Evolutionary conservation across 2,113 vertebrate genomes (phyloP).

Genomic region (Dinomys branickii): DNA sequence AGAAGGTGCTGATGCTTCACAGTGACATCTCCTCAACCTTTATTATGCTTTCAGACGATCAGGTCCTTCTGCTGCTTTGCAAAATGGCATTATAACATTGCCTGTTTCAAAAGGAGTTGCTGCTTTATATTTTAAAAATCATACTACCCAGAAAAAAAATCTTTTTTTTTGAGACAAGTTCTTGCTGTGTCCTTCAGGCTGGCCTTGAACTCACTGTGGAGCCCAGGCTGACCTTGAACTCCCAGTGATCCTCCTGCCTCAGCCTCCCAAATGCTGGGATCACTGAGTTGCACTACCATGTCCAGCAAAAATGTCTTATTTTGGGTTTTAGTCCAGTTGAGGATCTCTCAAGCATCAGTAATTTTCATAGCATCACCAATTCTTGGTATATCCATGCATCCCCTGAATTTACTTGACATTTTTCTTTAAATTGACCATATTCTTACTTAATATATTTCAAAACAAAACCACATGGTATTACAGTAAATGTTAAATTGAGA

Average conservation of each 20-base stretch:
- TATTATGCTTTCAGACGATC: fast-evolving
- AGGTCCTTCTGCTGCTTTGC: background rate
- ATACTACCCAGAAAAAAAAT: background rate
- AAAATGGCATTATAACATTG: background rate
- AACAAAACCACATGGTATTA: background rate
- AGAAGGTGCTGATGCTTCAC: background rate
- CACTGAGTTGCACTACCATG: background rate
- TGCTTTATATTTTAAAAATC: background rate
- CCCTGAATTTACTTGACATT: background rate
- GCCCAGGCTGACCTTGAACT: background rate
- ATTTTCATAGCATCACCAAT: background rate
- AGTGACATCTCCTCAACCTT: background rate
- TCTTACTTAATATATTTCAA: background rate
- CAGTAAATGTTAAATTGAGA: background rate
- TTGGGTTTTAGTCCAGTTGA: background rate
- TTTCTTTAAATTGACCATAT: background rate
- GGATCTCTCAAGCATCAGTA: background rate
- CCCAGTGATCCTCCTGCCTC: background rate
- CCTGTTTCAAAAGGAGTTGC: background rate
- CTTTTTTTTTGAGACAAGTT: background rate
- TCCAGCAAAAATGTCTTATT: background rate
- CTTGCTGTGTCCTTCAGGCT: background rate
- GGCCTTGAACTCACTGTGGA: no score
- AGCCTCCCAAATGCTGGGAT: background rate
- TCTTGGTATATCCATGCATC: background rate